Evolutionary conservation across 2,113 vertebrate species (phyloP).

Genomic region (Cyprinodon variegatus): DNA sequence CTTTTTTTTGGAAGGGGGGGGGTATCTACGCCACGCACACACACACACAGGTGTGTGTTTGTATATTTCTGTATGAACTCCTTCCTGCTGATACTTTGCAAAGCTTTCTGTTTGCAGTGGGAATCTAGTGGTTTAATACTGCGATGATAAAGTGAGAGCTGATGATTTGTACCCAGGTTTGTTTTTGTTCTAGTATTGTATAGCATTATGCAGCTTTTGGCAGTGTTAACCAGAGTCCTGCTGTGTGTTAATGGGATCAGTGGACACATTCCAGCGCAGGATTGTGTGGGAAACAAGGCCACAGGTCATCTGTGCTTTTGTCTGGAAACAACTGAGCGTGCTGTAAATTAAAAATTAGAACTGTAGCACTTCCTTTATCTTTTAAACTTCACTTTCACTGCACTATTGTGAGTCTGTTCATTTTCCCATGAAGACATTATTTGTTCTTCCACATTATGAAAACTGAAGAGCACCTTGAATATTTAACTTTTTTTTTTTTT

Average conservation of each 20-base stretch:
- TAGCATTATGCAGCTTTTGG: slow-evolving; percentile 12
- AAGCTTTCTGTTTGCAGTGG: slow-evolving; percentile 26
- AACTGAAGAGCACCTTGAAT: neutral
- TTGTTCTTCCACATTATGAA: slow-evolving; percentile 6
- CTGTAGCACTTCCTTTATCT: neutral
- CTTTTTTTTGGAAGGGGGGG: neutral
- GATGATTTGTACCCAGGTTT: slow-evolving; percentile 26
- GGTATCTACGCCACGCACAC: neutral
- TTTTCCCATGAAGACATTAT: slow-evolving; percentile 43
- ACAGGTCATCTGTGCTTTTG: slow-evolving; percentile 46
- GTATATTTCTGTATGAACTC: slow-evolving; percentile 41
- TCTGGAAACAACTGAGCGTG: slow-evolving; percentile 18
- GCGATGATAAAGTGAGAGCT: slow-evolving; percentile 52
- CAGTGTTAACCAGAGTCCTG: neutral
- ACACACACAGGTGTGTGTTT: slow-evolving; percentile 41
- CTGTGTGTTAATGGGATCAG: slow-evolving; percentile 1
- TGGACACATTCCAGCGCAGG: slow-evolving; percentile 34
- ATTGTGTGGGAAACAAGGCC: slow-evolving; percentile 55
- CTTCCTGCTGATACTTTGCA: slow-evolving; percentile 25
- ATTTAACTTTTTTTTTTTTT: neutral
- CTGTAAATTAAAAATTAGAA: slow-evolving; percentile 21
- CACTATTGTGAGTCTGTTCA: neutral
- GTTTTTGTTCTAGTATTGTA: neutral
- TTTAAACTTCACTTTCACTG: slow-evolving; percentile 20
- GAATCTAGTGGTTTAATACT: slow-evolving; percentile 17